Percentiles rank a stretch among this genome's conserved stretches.
These are phyloP conservation scores for Diaprepes abbreviatus DNA, from an alignment of 2,888 invertebrate species.

Conservation along the genomic window DNA sequence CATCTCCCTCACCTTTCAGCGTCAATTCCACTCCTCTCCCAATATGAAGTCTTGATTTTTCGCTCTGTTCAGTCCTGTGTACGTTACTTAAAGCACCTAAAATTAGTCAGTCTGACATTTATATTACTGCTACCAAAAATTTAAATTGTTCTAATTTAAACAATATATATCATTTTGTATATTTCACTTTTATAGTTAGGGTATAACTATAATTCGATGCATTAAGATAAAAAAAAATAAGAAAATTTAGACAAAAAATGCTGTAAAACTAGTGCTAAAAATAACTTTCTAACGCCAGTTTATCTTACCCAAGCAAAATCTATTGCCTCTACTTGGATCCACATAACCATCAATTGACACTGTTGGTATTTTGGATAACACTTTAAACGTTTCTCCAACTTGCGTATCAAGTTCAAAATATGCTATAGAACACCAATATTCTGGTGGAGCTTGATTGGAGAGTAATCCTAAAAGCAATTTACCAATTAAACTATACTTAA, in stretches of 20 bases:
- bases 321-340: conserved; percentile 95
- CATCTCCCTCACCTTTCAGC: conserved; percentile 93
- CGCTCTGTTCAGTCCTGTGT: conserved; percentile 95
- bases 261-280: neutral
- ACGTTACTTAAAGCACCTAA: conserved; percentile 96
- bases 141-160: no score
- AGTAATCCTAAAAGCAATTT: conserved; percentile 62
- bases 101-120: no score
- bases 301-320: conserved; percentile 89
- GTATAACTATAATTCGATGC: no score
- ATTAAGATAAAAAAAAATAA: neutral
- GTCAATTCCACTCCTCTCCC: conserved; percentile 96
- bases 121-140: no score
- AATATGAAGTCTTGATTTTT: conserved; percentile 90
- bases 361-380: conserved; percentile 88
- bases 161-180: no score
- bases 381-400: conserved; percentile 91
- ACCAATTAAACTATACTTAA: no score
- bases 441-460: conserved; percentile 91
- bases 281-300: neutral
- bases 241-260: neutral
- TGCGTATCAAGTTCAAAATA: conserved; percentile 99
- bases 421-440: conserved; percentile 99
- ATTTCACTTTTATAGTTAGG: no score
- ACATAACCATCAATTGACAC: conserved; percentile 93